Percentiles rank a stretch among this genome's conserved stretches.
These are phyloP conservation scores for Plebejus anna DNA, from an alignment of 2,888 invertebrate species.

Conservation along the genomic window DNA sequence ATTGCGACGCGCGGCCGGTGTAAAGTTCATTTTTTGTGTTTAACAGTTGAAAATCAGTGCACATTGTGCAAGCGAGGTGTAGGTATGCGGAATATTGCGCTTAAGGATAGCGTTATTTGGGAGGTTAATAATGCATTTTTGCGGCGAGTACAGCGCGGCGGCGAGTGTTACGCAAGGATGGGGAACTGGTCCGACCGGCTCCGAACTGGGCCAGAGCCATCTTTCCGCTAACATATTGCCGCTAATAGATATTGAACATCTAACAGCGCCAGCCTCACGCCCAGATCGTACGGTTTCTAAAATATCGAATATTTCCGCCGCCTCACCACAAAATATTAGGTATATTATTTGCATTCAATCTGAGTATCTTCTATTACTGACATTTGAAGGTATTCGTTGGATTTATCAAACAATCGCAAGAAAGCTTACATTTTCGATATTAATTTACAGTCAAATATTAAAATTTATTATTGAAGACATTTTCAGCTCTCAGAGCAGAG, in stretches of 20 bases:
- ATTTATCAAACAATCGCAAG: no score
- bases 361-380: background rate
- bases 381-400: background rate
- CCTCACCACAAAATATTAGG: background rate
- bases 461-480: background rate
- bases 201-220: constrained; percentile 75
- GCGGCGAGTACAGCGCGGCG: constrained; percentile 54
- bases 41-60: constrained; percentile 65
- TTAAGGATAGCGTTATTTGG: constrained; percentile 69
- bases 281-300: constrained; percentile 47
- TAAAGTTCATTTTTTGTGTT: constrained; percentile 54
- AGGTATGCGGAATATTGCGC: constrained; percentile 19
- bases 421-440: background rate
- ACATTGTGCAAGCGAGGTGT: constrained; percentile 56
- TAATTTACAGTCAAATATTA: background rate
- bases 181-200: constrained; percentile 73
- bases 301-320: constrained; percentile 33
- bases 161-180: constrained; percentile 71
- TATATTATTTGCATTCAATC: background rate
- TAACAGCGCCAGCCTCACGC: constrained; percentile 43
- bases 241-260: constrained; percentile 72
- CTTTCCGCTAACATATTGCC: constrained; percentile 70
- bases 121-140: constrained; percentile 71
- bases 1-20: constrained; percentile 50
- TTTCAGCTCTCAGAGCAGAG: background rate